A percentile compares a stretch with the other conserved stretches of the same genome.
phyloP scores from a whole-genome alignment of 1,140 invertebrate species.

The Alviniconcha marisindica region DNA sequence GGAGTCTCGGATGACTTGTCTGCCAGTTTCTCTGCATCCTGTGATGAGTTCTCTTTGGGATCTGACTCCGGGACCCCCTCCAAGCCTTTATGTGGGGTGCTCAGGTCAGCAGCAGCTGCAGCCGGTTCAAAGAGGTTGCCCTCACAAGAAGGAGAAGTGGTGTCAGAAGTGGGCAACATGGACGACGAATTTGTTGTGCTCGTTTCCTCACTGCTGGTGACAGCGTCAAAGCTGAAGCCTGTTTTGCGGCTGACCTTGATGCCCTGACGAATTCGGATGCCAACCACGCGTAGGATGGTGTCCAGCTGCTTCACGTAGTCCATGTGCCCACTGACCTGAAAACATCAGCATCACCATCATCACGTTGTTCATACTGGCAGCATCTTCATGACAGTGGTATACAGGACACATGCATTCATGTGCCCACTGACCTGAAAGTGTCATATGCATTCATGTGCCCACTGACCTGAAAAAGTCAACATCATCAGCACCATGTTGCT shows the following conservation, averaged over 20 bases:
- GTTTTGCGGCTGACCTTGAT: neutral
- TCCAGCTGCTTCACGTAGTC: constrained; percentile 83
- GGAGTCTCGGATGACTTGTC: too few species aligned
- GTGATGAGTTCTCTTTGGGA: too few species aligned
- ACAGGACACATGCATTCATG: too few species aligned
- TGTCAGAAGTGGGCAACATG: neutral
- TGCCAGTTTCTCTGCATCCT: too few species aligned
- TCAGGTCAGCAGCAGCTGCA: neutral
- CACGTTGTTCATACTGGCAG: neutral
- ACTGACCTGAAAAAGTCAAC: too few species aligned
- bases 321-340: constrained; percentile 74
- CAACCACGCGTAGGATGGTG: constrained; percentile 77
- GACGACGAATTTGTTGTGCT: neutral
- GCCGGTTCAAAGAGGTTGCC: neutral
- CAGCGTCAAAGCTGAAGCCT: neutral
- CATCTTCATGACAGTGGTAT: too few species aligned
- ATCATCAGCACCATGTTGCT: too few species aligned
- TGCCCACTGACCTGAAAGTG: too few species aligned
- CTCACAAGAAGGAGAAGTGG: neutral
- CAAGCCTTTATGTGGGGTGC: too few species aligned
- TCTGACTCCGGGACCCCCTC: too few species aligned
- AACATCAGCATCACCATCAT: neutral
- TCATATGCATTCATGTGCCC: too few species aligned
- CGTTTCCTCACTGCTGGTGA: neutral
- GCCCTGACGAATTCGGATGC: constrained; percentile 70